A percentile compares a stretch with the other conserved stretches of the same genome.
phyloP scores from a whole-genome alignment of 2,888 invertebrate genomes.

The Apeira syringaria region DNA sequence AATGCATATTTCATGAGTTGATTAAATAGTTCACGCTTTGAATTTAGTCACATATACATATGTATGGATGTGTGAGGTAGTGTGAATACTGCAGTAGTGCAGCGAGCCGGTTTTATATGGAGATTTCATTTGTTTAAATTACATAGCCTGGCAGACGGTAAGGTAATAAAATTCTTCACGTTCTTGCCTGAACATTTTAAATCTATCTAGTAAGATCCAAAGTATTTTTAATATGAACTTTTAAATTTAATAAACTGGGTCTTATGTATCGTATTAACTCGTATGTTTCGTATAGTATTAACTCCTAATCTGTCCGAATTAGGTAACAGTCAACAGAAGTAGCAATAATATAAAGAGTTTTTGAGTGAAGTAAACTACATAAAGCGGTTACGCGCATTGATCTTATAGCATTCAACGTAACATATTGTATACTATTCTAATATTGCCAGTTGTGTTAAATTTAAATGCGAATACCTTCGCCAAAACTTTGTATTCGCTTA shows the following conservation, averaged over 20 bases:
- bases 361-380: no score
- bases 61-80: slow-evolving; percentile 43
- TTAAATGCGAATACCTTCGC: slow-evolving; percentile 11
- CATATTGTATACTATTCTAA: slow-evolving; percentile 1
- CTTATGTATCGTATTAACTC: no score
- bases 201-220: not conserved
- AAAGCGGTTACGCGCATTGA: no score
- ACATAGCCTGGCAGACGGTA: slow-evolving; percentile 12
- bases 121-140: slow-evolving; percentile 23
- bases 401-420: not conserved
- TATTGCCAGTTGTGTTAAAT: slow-evolving; percentile 15
- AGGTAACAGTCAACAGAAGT: no score
- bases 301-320: no score
- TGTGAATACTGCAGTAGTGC: slow-evolving; percentile 47
- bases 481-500: slow-evolving; percentile 22
- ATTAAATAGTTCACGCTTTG: slow-evolving; percentile 81
- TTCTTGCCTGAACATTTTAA: slow-evolving; percentile 1
- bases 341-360: no score
- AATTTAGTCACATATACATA: slow-evolving; percentile 56
- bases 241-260: no score
- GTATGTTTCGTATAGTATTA: no score
- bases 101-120: slow-evolving; percentile 23
- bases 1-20: slow-evolving; percentile 82
- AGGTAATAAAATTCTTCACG: slow-evolving; percentile 9
- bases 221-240: no score